Evolutionary conservation across 2,888 invertebrate genomes (phyloP), one percentile per base, ranked within the genome.

Genomic region (Papilio gigon): DNA sequence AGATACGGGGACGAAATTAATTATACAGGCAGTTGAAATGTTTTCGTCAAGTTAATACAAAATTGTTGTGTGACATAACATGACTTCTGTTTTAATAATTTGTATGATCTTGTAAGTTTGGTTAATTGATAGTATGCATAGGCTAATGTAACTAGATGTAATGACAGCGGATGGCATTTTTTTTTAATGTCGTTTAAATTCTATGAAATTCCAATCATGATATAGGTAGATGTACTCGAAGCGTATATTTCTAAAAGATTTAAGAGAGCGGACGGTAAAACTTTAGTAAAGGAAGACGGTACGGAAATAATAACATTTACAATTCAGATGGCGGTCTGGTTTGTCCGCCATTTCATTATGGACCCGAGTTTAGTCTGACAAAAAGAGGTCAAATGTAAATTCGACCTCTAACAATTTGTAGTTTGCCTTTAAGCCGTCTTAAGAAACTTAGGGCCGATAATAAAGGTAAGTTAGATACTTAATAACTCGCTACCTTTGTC

Each of bases 301-400:
- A 74, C 74, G 75, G 78, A 77, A 78, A 81, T 79, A 81, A 82
- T 80, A 81, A 81, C 80, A 83, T 84, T 78, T 82, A 78, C 82
- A 84, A 84, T 82, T 84, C 82, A 82, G 77, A 82, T 82, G 72
- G 72, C 71, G 76, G 77, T 74, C 73, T 74, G 68, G 76, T 72
- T 70, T 73, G 74, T 68, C 74, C 72, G 76, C 79, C 77, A 79
- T 80, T 83, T 80, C 78, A 79, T 82, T 83, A 79, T 75, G 76
- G 73, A 73, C 78, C 75, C 72, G 67, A 71, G 68, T 65, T 65
- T 65, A 69, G 58, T 56, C 65, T 60, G 65, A 69, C 61, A 69
- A 65, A 69, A 69, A 69, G 60, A 65, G 69, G 61, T 69, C 69
- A 65, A 69, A 69, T 69, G 69, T 61, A 65, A 69, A 69, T 69